Conservation (phyloP, 2,797 vertebrate species). For the Darevskia nairensis region DNA sequence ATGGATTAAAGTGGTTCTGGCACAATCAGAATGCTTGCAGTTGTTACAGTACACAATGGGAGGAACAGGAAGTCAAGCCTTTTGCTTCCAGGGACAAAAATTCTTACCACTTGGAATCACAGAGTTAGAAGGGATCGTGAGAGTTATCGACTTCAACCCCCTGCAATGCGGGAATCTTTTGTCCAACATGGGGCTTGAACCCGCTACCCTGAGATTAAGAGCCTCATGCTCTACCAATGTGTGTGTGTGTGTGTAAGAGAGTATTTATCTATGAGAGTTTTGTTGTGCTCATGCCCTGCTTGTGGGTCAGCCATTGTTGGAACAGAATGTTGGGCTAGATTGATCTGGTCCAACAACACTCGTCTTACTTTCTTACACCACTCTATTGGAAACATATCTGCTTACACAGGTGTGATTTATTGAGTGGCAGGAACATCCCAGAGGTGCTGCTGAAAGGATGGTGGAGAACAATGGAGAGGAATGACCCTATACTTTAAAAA, state of each 20-base stretch:
- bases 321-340: neutral
- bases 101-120: neutral
- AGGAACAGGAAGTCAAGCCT: neutral
- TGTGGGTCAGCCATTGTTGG: neutral
- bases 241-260: too few species aligned
- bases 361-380: neutral
- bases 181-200: too few species aligned
- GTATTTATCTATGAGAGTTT: neutral
- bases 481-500: slow-evolving; percentile 43
- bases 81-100: neutral
- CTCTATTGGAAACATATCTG: slow-evolving; percentile 34
- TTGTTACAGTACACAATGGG: neutral
- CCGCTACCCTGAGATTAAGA: too few species aligned
- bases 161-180: too few species aligned
- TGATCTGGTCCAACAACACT: neutral
- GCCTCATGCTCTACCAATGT: too few species aligned
- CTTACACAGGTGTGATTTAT: slow-evolving; percentile 57
- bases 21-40: neutral
- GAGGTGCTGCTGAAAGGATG: slow-evolving; percentile 41
- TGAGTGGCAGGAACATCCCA: slow-evolving; percentile 18
- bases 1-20: neutral
- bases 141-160: too few species aligned
- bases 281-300: neutral
- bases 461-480: slow-evolving; percentile 46
- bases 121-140: too few species aligned